These are phyloP conservation scores for Lepas anatifera DNA, from an alignment of 2,888 invertebrate genomes.

Conservation along the genomic window DNA sequence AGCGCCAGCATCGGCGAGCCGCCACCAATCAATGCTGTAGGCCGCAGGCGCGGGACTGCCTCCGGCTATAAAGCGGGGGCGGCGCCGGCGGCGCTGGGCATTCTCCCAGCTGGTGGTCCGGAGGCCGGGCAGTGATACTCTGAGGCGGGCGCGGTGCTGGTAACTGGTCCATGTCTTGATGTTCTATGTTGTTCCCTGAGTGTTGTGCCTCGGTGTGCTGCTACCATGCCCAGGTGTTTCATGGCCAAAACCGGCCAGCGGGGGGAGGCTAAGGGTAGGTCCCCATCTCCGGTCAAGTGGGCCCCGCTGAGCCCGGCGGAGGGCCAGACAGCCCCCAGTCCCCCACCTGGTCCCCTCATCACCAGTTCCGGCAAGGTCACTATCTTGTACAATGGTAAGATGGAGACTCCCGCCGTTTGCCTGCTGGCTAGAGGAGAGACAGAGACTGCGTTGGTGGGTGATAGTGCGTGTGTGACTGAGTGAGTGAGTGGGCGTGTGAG, in stretches of 20 bases:
- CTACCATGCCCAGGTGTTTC: conserved; percentile 85
- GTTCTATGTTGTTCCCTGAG: conserved; percentile 2
- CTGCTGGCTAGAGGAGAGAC: neutral
- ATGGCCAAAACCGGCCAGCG: conserved; percentile 67
- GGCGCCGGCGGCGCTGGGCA: neutral
- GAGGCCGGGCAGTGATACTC: neutral
- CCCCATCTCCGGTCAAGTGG: conserved; percentile 38
- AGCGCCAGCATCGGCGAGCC: neutral
- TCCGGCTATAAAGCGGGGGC: neutral
- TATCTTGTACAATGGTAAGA: conserved; percentile 8
- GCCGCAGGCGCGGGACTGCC: neutral
- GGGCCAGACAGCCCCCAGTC: conserved; percentile 48
- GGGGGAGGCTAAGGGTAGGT: conserved; percentile 24
- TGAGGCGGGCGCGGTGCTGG: neutral
- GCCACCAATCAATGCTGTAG: neutral
- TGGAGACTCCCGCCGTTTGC: neutral
- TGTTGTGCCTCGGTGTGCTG: conserved; percentile 11
- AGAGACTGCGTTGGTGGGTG: too few relatives aligned
- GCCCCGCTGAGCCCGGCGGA: conserved; percentile 62
- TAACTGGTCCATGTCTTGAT: conserved; percentile 5
- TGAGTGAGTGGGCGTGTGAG: too few relatives aligned
- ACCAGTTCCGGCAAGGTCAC: conserved; percentile 12
- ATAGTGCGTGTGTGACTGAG: too few relatives aligned
- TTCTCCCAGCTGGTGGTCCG: neutral
- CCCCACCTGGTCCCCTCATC: conserved; percentile 22